Evolutionary conservation across 2,113 vertebrate genomes (phyloP), one percentile per base, ranked within the genome.

Genomic region (Albula glossodonta): DNA sequence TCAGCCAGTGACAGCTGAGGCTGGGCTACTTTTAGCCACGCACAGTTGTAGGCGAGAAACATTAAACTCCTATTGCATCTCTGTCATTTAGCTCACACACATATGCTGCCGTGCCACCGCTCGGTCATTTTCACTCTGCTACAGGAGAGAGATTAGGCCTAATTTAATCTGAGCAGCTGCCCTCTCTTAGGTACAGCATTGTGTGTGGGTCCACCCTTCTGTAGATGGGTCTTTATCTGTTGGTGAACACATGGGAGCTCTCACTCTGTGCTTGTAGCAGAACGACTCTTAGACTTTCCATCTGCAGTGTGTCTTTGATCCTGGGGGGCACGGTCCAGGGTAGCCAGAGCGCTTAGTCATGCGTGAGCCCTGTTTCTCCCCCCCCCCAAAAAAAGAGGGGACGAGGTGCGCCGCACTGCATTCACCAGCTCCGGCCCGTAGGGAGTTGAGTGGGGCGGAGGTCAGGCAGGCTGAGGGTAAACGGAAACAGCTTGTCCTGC

Each of bases 291-390:
- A 92, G 82, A 81, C 31, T 89, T 81, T 84, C 86, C 93, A 91
- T 94, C 92, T 93, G 93, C 88, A 80, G 84, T 84, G 49, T 84
- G 83, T 85, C 87, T 90, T 88, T 90, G 90, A 92, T 91, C 89
- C 87, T 86, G 79, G 1, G 9, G 52, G 85, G 81, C 83, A 87
- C 86, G 51, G 57, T 86, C 49, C 79, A 83, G 89, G 90, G 93
- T 93, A 89, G 90, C 90, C 90, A 80, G 86, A 78, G 82, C 78
- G 89, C 86, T 87, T 81, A 86, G 82, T 93, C 90, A 90, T 91
- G 92, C 89, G 5, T 89, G 90, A 91, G 86, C 86, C 88, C 89
- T 88, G 82, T 84, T 83, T 85, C 51, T 50, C 78, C 50, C 84
- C 78, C 83, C 60, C 81, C n/a, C 56, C 0, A 41, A 41, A 41